These are phyloP conservation scores for Maniola jurtina DNA, from an alignment of 1,140 invertebrate species.

Conservation along the genomic window DNA sequence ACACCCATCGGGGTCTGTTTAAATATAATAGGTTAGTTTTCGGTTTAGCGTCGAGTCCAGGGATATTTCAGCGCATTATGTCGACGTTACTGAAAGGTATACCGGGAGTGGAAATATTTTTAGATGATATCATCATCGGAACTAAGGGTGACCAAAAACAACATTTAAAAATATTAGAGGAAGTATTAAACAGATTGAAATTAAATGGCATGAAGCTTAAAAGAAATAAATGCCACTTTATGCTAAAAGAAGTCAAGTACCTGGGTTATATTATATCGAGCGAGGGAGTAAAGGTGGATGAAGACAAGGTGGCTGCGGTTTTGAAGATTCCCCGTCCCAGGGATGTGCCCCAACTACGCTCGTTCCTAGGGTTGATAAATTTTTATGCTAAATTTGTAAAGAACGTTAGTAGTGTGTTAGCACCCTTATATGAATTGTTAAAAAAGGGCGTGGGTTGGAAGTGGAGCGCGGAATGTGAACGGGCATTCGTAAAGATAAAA, in stretches of 20 bases:
- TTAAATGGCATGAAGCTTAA: constrained; percentile 37
- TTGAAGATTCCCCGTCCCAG: constrained; percentile 29
- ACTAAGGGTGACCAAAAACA: not conserved
- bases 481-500: constrained; percentile 36
- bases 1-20: constrained; percentile 20
- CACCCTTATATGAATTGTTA: constrained; percentile 47
- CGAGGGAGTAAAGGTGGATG: constrained; percentile 37
- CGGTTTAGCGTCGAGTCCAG: constrained; percentile 12
- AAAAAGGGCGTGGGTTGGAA: constrained; percentile 35
- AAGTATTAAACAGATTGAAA: constrained; percentile 23
- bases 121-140: constrained; percentile 27
- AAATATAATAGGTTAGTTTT: constrained; percentile 21
- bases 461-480: constrained; percentile 33
- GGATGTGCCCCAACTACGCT: constrained; percentile 39
- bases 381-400: constrained; percentile 54
- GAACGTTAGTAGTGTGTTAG: constrained; percentile 43
- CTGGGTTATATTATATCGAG: constrained; percentile 42
- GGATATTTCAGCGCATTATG: constrained; percentile 27
- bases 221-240: constrained; percentile 44
- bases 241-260: constrained; percentile 42
- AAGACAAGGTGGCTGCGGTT: constrained; percentile 38
- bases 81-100: constrained; percentile 6
- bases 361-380: constrained; percentile 46
- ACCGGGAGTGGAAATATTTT: constrained; percentile 15
- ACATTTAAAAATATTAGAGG: constrained; percentile 27